A percentile compares a stretch with the other conserved stretches of the same genome.
phyloP scores from a whole-genome alignment of 2,888 invertebrate genomes.

The Bellardia bayeri region DNA sequence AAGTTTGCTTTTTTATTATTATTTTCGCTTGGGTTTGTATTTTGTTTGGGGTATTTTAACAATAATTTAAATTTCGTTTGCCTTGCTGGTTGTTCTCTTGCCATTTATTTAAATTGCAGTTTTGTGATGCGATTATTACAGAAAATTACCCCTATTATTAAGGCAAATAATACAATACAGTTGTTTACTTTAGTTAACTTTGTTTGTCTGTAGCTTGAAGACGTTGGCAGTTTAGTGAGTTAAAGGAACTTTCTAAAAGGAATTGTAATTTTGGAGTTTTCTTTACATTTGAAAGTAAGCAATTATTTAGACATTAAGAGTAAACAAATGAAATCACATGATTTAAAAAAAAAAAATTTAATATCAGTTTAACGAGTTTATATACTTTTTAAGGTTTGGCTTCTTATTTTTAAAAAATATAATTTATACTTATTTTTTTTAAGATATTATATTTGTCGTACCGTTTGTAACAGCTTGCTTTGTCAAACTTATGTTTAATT shows the following conservation, averaged over 20 bases:
- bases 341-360: too few species aligned
- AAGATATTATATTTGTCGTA: too few species aligned
- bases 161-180: constrained; percentile 43
- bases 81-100: not conserved
- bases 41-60: constrained; percentile 45
- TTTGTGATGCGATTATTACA: constrained; percentile 62
- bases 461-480: too few species aligned
- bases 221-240: not conserved
- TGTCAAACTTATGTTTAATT: too few species aligned
- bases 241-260: not conserved
- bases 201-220: not conserved
- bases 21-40: constrained; percentile 48
- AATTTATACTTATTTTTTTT: too few species aligned
- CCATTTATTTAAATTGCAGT: constrained; percentile 72
- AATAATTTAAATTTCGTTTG: constrained; percentile 76
- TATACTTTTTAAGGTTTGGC: too few species aligned
- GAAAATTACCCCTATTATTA: constrained; percentile 61
- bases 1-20: constrained; percentile 9
- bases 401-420: too few species aligned
- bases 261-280: not conserved
- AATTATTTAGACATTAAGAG: not conserved
- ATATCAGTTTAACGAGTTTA: too few species aligned
- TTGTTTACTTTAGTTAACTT: constrained; percentile 46
- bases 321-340: not conserved
- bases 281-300: not conserved